These are phyloP conservation scores for Petrolisthes cinctipes DNA, from an alignment of 2,888 invertebrate genomes.

Conservation along the genomic window DNA sequence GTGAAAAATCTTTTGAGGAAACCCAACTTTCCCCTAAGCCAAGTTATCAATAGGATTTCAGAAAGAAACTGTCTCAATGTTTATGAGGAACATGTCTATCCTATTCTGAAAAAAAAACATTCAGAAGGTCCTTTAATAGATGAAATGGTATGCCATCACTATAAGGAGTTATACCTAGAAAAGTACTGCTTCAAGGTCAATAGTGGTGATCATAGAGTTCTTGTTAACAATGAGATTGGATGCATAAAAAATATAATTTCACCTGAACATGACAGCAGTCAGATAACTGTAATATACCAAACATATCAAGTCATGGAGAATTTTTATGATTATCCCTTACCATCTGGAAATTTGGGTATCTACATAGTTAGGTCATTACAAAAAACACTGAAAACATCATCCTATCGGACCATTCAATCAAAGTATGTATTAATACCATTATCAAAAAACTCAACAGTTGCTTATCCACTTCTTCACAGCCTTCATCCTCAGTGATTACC, in stretches of 20 bases:
- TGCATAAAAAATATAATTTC: constrained; percentile 23
- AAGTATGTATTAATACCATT: constrained; percentile 1
- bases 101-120: constrained; percentile 11
- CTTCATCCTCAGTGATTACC: not conserved
- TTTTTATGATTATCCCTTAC: constrained; percentile 2
- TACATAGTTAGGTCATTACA: constrained; percentile 2
- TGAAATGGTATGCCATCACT: constrained; percentile 10
- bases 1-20: not conserved
- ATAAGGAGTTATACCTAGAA: constrained; percentile 17
- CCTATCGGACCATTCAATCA: not conserved
- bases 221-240: constrained; percentile 19
- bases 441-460: not conserved
- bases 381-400: not conserved
- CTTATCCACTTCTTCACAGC: constrained; percentile 16
- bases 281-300: constrained; percentile 13
- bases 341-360: not conserved
- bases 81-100: not conserved
- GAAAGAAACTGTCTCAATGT: not conserved
- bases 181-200: constrained; percentile 17
- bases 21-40: not conserved
- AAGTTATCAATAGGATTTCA: constrained; percentile 19
- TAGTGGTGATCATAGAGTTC: constrained; percentile 5
- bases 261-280: not conserved
- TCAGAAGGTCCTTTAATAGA: constrained; percentile 1
- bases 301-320: not conserved